Evolutionary conservation across 2,113 vertebrate species (phyloP).

Genomic region (Rhodinocichla rosea): DNA sequence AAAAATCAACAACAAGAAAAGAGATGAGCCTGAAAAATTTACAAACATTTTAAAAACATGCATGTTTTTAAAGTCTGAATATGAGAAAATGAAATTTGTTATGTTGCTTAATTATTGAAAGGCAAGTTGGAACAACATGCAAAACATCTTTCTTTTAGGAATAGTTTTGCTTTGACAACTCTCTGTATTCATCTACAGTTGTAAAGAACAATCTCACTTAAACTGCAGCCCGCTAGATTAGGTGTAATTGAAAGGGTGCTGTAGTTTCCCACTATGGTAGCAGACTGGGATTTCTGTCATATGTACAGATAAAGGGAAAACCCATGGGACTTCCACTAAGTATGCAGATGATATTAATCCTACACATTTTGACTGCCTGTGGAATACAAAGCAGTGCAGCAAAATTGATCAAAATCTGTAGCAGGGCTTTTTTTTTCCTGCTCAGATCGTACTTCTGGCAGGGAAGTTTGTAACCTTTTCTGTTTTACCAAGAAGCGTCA

Average conservation of each 20-base stretch:
- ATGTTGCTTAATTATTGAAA: background rate
- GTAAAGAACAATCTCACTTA: background rate
- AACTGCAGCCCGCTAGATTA: background rate
- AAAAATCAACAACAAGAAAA: background rate
- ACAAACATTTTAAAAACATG: background rate
- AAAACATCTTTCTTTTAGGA: background rate
- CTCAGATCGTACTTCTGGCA: background rate
- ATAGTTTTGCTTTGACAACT: background rate
- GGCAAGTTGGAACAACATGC: background rate
- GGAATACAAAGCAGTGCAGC: background rate
- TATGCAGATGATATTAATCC: background rate
- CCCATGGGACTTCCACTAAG: background rate
- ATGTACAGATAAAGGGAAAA: background rate
- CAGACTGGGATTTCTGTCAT: background rate
- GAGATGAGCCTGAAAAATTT: background rate
- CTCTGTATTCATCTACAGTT: background rate
- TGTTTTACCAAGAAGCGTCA: background rate
- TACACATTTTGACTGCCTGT: background rate
- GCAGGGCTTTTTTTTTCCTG: too few species aligned
- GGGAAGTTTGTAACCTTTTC: background rate
- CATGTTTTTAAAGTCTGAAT: background rate
- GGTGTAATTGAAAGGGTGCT: background rate
- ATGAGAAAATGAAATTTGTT: background rate
- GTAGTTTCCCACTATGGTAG: background rate
- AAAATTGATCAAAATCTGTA: background rate